A percentile compares a stretch with the other conserved stretches of the same genome.
Conservation (phyloP, 37 sponge, comb jelly and placozoan species). For the Chondrilla cf. caribensis region DNA sequence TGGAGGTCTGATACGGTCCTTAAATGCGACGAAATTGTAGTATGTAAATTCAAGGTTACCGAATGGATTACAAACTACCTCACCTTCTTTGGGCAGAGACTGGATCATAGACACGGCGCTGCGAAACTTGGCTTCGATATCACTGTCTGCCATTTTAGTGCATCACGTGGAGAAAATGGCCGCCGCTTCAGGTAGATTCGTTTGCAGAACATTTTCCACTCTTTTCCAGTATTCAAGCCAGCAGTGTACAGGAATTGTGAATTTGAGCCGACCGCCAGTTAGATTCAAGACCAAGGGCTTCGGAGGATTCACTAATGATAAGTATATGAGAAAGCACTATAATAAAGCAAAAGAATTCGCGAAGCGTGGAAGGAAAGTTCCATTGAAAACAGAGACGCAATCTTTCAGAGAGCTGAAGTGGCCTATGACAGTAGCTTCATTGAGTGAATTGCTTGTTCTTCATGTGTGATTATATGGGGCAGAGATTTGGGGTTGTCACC, state of each 20-base stretch:
- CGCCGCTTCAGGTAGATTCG: neutral
- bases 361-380: too few relatives aligned
- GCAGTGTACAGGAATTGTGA: too few relatives aligned
- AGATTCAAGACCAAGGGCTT: neutral
- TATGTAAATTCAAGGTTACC: too few relatives aligned
- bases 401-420: neutral
- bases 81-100: constrained; percentile 71
- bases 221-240: too few relatives aligned
- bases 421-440: neutral
- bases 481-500: too few relatives aligned
- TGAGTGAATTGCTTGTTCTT: neutral
- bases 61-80: too few relatives aligned
- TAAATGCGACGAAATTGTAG: neutral
- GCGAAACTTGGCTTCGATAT: constrained; percentile 47
- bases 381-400: neutral
- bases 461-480: neutral
- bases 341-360: neutral
- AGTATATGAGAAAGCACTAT: neutral
- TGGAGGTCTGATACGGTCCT: constrained; percentile 73
- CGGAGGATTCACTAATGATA: constrained; percentile 5
- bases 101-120: constrained; percentile 55
- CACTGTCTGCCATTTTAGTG: neutral
- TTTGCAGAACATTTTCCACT: too few relatives aligned
- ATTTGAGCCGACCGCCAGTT: neutral
- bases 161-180: neutral